These are phyloP conservation scores for Blomia tropicalis DNA, from an alignment of 2,888 invertebrate genomes.

Conservation along the genomic window DNA sequence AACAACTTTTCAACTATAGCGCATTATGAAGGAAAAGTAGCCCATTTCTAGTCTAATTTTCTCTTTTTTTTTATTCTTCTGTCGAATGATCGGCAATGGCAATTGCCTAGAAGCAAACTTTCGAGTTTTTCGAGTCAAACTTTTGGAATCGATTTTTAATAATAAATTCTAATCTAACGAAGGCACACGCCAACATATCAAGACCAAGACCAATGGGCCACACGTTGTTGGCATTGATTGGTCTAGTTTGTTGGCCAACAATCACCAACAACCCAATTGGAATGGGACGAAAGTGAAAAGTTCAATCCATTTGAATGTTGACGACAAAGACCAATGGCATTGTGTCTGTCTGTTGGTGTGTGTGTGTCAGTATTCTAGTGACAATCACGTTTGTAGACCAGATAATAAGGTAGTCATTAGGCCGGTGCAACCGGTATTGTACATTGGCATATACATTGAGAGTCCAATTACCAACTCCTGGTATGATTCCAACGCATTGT, in stretches of 20 bases:
- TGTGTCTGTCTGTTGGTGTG: neutral
- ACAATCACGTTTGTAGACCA: neutral
- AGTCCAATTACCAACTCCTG: too few species aligned
- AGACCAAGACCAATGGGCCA: neutral
- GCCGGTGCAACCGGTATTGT: too few species aligned
- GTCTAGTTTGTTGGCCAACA: too few species aligned
- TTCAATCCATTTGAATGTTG: neutral
- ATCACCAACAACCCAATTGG: too few species aligned
- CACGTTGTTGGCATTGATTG: neutral
- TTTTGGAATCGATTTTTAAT: constrained; percentile 13
- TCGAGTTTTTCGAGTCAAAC: neutral
- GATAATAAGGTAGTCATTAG: constrained; percentile 15
- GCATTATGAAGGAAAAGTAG: too few species aligned
- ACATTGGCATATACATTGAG: too few species aligned
- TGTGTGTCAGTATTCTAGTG: neutral
- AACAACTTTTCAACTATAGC: too few species aligned
- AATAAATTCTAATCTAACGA: constrained; percentile 13
- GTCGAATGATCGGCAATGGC: too few species aligned
- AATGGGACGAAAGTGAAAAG: neutral
- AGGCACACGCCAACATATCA: neutral
- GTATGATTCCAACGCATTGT: too few species aligned
- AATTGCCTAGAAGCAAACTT: constrained; percentile 11
- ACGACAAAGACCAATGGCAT: neutral
- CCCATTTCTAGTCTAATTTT: too few species aligned
- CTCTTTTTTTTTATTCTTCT: too few species aligned